phyloP scores from a whole-genome alignment of 2,888 invertebrate species.

The Dione juno region DNA sequence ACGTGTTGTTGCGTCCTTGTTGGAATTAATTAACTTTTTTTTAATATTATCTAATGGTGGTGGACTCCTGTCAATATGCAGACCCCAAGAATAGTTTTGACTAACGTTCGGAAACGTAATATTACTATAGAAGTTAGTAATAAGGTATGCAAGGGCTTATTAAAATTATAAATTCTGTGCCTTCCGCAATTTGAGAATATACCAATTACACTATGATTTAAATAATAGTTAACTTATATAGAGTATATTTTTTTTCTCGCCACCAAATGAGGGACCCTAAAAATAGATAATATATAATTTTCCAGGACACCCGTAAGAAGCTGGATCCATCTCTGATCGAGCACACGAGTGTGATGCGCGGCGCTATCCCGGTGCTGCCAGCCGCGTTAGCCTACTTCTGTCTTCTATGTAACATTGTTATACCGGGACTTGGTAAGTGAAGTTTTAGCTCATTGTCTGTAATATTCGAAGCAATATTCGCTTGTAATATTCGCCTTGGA shows the following conservation, averaged over 20 bases:
- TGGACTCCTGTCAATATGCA: slow-evolving; percentile 26
- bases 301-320: slow-evolving; percentile 89
- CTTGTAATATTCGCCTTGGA: too few species aligned
- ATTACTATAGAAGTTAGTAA: slow-evolving; percentile 31
- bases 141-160: slow-evolving; percentile 23
- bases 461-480: too few species aligned
- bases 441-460: neutral
- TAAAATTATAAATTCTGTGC: too few species aligned
- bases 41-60: too few species aligned
- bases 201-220: too few species aligned
- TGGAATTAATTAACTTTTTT: too few species aligned
- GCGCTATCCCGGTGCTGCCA: slow-evolving; percentile 96
- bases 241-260: too few species aligned
- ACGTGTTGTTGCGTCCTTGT: neutral
- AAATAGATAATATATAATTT: too few species aligned
- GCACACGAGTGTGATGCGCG: slow-evolving; percentile 93
- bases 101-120: slow-evolving; percentile 36
- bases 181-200: too few species aligned
- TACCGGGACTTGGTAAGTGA: slow-evolving; percentile 72
- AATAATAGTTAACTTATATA: too few species aligned
- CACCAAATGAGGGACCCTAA: too few species aligned
- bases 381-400: slow-evolving; percentile 94
- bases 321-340: slow-evolving; percentile 91
- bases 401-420: slow-evolving; percentile 85
- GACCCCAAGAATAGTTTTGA: slow-evolving; percentile 41